Conservation (phyloP, 37 sponge, comb jelly and placozoan species). For the Theonella swinhoei region DNA sequence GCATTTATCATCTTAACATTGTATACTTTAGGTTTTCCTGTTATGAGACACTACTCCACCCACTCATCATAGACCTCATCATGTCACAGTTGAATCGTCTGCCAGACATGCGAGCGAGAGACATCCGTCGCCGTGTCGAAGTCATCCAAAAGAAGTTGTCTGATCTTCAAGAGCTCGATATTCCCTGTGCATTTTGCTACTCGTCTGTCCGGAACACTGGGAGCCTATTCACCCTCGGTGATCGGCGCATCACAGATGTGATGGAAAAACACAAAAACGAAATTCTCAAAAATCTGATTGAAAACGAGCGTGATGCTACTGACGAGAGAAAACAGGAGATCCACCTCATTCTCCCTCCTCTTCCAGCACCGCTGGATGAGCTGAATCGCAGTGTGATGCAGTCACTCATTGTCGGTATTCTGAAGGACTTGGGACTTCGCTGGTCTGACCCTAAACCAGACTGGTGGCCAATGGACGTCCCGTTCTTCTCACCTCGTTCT, state of each 20-base stretch:
- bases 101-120: slow-evolving; percentile 41
- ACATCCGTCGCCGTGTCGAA: slow-evolving; percentile 57
- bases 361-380: slow-evolving; percentile 49
- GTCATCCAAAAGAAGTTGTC: slow-evolving; percentile 74
- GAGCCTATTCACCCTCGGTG: slow-evolving; percentile 62
- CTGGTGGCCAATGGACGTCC: slow-evolving; percentile 69
- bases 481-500: slow-evolving; percentile 51
- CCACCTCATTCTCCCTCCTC: slow-evolving; percentile 63
- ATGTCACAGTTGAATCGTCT: background rate
- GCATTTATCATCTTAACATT: no score
- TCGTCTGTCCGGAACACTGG: slow-evolving; percentile 63
- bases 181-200: slow-evolving; percentile 67
- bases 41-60: no score
- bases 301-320: background rate
- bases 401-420: slow-evolving; percentile 59
- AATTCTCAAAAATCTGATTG: slow-evolving; percentile 42
- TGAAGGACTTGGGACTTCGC: slow-evolving; percentile 60
- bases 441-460: slow-evolving; percentile 67
- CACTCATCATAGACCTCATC: no score
- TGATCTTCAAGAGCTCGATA: slow-evolving; percentile 63
- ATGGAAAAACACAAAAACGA: slow-evolving; percentile 62
- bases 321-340: slow-evolving; percentile 19
- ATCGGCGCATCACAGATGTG: slow-evolving; percentile 59
- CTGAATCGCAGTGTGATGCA: slow-evolving; percentile 38
- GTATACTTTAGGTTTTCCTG: no score